These are phyloP conservation scores for Petrocephalus zakoni DNA, from an alignment of 2,113 vertebrate genomes.

Conservation along the genomic window DNA sequence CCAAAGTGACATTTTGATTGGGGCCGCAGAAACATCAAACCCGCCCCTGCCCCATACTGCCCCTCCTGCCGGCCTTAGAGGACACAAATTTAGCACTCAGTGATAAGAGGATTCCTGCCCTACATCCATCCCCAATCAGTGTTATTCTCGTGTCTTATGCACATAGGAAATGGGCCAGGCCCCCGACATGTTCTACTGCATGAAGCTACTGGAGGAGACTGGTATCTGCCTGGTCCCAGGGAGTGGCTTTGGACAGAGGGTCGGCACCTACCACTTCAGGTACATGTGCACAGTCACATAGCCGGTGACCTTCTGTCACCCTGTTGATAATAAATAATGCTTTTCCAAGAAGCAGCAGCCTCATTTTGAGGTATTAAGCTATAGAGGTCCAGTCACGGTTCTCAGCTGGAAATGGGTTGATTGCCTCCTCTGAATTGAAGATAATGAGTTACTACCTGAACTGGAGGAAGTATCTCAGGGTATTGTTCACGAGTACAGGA, in stretches of 20 bases:
- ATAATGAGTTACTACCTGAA: background rate
- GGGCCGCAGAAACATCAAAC: background rate
- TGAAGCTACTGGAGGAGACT: conserved; percentile 67
- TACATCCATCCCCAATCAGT: background rate
- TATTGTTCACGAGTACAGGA: background rate
- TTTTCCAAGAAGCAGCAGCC: background rate
- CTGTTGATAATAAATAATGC: background rate
- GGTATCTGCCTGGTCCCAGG: conserved; percentile 75
- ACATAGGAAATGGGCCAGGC: conserved; percentile 55
- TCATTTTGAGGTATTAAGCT: background rate
- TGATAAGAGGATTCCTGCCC: background rate
- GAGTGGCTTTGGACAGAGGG: conserved; percentile 71
- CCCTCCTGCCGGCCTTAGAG: background rate
- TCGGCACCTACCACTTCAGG: conserved; percentile 75
- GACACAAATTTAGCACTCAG: background rate
- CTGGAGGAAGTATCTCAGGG: background rate
- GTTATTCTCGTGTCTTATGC: background rate
- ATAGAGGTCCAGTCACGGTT: background rate
- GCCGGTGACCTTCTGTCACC: background rate
- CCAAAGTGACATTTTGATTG: background rate
- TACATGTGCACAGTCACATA: conserved; percentile 27
- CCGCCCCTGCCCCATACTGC: background rate
- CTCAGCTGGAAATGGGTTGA: too few relatives aligned
- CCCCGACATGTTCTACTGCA: conserved; percentile 76
- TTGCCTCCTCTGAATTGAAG: background rate